These are phyloP conservation scores for Sapajus apella DNA, from an alignment of 2,113 vertebrate genomes.

Conservation along the genomic window DNA sequence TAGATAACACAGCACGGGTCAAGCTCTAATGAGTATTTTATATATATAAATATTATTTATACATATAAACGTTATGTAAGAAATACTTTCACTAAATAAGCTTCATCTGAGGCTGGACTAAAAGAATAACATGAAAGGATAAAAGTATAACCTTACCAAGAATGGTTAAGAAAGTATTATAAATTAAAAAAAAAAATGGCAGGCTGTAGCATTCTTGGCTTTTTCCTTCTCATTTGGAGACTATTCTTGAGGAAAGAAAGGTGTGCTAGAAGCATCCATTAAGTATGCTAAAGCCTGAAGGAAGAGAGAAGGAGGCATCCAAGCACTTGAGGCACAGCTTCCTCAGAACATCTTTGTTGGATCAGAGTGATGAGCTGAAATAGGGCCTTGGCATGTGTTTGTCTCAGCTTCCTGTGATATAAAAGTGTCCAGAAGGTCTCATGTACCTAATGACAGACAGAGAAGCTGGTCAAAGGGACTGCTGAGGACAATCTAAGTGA, in stretches of 20 bases:
- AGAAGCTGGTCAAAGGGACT: background rate
- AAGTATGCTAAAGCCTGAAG: background rate
- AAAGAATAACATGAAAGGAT: background rate
- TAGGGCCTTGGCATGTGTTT: too few relatives aligned
- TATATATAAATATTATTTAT: too few relatives aligned
- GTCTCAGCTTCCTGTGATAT: background rate
- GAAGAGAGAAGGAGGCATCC: background rate
- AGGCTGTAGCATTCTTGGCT: background rate
- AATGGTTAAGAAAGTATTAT: background rate
- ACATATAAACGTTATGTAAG: background rate
- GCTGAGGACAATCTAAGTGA: background rate
- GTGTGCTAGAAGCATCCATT: background rate
- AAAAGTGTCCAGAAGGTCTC: background rate
- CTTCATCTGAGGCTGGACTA: background rate
- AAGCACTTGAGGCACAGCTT: accelerated
- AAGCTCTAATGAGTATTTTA: background rate
- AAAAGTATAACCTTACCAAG: background rate
- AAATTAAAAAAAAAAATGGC: background rate
- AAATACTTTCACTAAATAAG: background rate
- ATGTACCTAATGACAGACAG: background rate
- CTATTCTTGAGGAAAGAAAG: background rate
- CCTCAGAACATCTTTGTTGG: background rate
- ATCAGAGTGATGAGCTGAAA: background rate
- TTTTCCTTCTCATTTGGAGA: background rate
- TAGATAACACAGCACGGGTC: background rate